Conservation (phyloP, 1,140 invertebrate species). For the Heliconius congener region DNA sequence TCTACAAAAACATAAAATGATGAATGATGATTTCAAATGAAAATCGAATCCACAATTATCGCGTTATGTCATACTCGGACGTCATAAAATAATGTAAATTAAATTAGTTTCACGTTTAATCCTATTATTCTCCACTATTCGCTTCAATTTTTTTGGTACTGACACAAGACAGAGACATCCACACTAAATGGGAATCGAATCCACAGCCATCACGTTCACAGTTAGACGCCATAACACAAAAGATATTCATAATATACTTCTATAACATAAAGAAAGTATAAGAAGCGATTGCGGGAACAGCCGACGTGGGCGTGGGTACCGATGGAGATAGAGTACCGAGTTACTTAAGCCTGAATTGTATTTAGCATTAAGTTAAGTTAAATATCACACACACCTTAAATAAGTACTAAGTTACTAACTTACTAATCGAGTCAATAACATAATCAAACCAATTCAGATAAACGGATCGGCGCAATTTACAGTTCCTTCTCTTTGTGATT, state of each 20-base stretch:
- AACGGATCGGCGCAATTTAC: neutral
- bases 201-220: neutral
- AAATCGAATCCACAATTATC: too few relatives aligned
- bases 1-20: too few relatives aligned
- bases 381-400: slow-evolving; percentile 30
- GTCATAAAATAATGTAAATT: too few relatives aligned
- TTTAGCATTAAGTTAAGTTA: slow-evolving; percentile 25
- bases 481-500: neutral
- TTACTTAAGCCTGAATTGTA: slow-evolving; percentile 21
- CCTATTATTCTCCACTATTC: too few relatives aligned
- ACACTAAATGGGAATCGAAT: too few relatives aligned
- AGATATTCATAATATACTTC: neutral
- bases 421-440: slow-evolving; percentile 22
- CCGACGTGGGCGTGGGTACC: slow-evolving; percentile 19
- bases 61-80: too few relatives aligned
- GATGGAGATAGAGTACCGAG: slow-evolving; percentile 15
- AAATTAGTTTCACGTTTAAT: too few relatives aligned
- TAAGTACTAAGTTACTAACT: slow-evolving; percentile 1
- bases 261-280: slow-evolving; percentile 21
- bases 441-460: slow-evolving; percentile 18
- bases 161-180: too few relatives aligned
- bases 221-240: neutral
- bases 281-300: slow-evolving; percentile 19
- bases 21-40: too few relatives aligned
- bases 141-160: too few relatives aligned